phyloP scores from a whole-genome alignment of 2,113 vertebrate species.

The Neotragus moschatus region DNA sequence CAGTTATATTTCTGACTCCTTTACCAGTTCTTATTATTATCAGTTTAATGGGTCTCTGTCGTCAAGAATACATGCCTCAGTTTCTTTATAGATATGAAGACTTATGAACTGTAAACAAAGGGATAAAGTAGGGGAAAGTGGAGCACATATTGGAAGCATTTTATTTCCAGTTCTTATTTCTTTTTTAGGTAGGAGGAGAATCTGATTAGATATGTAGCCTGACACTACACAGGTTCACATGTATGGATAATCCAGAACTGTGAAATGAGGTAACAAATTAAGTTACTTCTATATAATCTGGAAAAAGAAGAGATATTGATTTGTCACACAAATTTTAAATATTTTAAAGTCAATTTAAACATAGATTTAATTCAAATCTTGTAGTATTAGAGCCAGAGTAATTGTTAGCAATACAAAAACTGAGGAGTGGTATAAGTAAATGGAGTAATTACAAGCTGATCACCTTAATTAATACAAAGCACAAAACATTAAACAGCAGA shows the following conservation, averaged over 20 bases:
- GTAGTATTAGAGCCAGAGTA: background rate
- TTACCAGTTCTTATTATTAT: background rate
- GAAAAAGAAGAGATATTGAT: background rate
- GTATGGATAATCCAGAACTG: background rate
- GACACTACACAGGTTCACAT: background rate
- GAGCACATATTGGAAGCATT: background rate
- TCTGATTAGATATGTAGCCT: background rate
- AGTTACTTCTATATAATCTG: conserved; percentile 22
- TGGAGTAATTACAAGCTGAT: conserved; percentile 74
- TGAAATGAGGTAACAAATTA: conserved; percentile 39
- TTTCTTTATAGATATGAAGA: background rate
- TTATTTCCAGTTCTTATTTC: background rate
- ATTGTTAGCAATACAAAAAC: conserved; percentile 68
- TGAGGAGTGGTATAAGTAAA: conserved; percentile 55
- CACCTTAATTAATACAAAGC: conserved; percentile 78
- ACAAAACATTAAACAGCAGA: conserved; percentile 74
- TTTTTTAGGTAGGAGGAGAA: background rate
- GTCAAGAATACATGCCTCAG: background rate
- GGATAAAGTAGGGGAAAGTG: background rate
- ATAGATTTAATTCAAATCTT: conserved; percentile 63
- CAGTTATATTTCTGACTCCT: background rate
- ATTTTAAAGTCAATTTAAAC: conserved; percentile 74
- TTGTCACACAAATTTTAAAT: conserved; percentile 64
- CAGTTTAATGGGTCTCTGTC: background rate
- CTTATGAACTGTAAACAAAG: background rate